Conservation (phyloP, 23 tunicate genomes). For the Ciona savignyi region DNA sequence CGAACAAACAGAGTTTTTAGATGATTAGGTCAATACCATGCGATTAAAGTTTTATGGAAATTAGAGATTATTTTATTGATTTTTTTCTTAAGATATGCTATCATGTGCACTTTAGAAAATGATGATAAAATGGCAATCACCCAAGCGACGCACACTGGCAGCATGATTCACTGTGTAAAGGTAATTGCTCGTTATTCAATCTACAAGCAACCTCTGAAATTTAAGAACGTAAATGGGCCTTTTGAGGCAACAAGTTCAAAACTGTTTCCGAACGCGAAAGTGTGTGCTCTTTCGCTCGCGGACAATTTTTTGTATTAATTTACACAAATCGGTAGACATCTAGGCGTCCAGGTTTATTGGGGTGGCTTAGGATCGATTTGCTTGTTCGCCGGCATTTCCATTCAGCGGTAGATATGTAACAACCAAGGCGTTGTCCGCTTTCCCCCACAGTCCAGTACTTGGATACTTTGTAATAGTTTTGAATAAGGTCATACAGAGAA, state of each 20-base stretch:
- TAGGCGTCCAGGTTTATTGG: neutral
- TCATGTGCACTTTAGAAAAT: conserved; percentile 42
- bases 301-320: neutral
- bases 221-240: neutral
- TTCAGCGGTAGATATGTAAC: too few species aligned
- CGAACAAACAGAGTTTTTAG: neutral
- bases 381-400: neutral
- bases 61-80: neutral
- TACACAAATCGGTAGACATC: conserved; percentile 1
- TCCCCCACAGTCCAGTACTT: too few species aligned
- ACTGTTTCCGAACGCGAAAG: neutral
- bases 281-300: neutral
- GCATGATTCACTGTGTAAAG: neutral
- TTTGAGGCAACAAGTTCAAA: neutral
- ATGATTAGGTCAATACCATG: neutral
- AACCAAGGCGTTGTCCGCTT: too few species aligned
- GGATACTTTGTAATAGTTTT: too few species aligned
- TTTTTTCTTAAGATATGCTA: conserved; percentile 77
- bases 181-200: neutral
- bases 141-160: conserved; percentile 3
- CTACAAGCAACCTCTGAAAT: neutral
- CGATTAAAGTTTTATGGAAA: neutral
- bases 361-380: neutral
- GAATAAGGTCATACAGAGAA: too few species aligned
- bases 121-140: conserved; percentile 27